Conservation (phyloP, 64 coral and sea anemone genomes). For the Dendrophyllia cribrosa region DNA sequence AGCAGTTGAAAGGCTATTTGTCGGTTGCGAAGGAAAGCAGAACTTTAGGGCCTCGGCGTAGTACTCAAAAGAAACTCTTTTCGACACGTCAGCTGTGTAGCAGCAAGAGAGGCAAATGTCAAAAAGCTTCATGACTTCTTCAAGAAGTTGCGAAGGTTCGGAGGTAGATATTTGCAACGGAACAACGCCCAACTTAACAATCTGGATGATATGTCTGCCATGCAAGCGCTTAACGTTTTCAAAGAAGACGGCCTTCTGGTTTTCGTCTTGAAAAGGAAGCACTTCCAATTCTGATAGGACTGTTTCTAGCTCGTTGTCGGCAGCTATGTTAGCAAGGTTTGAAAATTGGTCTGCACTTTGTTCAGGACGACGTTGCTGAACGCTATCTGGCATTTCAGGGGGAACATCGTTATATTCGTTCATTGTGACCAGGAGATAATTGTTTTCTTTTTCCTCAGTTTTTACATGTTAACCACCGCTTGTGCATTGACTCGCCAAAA, state of each 20-base stretch:
- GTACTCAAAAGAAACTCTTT: conserved; percentile 2
- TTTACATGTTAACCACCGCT: no score
- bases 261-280: conserved; percentile 14
- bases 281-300: background rate
- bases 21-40: background rate
- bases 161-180: background rate
- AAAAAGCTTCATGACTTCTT: background rate
- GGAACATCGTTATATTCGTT: no score
- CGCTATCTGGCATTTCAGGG: no score
- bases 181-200: background rate
- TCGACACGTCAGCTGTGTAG: background rate
- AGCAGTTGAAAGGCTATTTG: background rate
- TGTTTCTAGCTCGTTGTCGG: background rate
- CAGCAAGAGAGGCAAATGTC: conserved; percentile 8
- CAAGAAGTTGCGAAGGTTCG: background rate
- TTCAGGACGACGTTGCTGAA: background rate
- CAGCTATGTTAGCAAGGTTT: background rate
- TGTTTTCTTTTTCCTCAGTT: no score
- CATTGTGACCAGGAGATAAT: no score
- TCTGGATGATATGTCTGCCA: background rate
- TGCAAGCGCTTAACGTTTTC: background rate
- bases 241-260: background rate
- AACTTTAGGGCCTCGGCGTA: background rate
- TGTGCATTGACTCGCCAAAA: no score
- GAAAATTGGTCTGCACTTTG: background rate